Evolutionary conservation across 2,797 vertebrate species (phyloP).

Genomic region (Todus mexicanus): DNA sequence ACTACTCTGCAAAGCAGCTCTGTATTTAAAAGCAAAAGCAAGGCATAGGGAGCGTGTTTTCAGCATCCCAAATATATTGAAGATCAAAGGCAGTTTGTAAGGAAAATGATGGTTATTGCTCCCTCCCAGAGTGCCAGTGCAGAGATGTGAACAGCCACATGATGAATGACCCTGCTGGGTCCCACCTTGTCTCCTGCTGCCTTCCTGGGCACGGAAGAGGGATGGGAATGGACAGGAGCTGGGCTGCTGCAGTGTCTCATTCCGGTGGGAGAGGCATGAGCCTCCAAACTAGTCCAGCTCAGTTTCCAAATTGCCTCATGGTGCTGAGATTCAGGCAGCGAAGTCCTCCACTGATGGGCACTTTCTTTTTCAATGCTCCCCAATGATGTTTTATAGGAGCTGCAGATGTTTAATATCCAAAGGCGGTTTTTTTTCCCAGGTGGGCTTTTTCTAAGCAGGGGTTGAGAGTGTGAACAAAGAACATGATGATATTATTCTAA

Average conservation of each 20-base stretch:
- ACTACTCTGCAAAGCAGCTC: not conserved
- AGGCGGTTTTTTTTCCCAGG: not conserved
- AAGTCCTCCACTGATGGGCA: not conserved
- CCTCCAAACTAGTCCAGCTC: not conserved
- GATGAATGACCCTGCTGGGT: rapidly evolving
- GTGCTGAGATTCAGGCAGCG: not conserved
- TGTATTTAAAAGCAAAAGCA: not conserved
- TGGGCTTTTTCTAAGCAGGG: not conserved
- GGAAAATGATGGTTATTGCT: not conserved
- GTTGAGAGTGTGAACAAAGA: not conserved
- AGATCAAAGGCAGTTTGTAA: not conserved
- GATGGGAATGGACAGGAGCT: not conserved
- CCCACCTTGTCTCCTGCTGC: not conserved
- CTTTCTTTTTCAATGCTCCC: not conserved
- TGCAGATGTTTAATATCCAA: not conserved
- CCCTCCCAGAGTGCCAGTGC: not conserved
- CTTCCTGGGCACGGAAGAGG: not conserved
- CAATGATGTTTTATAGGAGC: not conserved
- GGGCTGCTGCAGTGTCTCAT: rapidly evolving
- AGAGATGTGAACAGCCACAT: not conserved
- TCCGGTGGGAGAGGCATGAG: not conserved
- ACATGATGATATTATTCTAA: not conserved
- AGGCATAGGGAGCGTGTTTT: not conserved
- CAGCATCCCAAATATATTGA: not conserved
- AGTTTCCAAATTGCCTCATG: not conserved